These are phyloP conservation scores for Martes martes DNA, from an alignment of 2,113 vertebrate species.

Conservation along the genomic window DNA sequence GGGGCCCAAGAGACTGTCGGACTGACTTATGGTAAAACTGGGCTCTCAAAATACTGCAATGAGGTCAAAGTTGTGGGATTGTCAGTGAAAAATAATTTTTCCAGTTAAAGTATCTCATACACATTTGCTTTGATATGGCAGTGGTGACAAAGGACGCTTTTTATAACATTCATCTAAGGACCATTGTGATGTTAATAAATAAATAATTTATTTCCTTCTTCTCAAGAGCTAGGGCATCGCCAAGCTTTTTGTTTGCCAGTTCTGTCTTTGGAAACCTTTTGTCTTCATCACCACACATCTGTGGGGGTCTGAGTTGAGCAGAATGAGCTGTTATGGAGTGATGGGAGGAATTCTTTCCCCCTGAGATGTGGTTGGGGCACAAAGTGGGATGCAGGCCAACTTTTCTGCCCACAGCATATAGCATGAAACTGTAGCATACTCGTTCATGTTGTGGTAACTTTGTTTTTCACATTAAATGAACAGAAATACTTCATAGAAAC, in stretches of 20 bases:
- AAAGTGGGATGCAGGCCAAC: conserved; percentile 39
- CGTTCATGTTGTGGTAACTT: conserved; percentile 5
- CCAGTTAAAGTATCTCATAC: conserved; percentile 16
- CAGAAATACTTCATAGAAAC: conserved; percentile 35
- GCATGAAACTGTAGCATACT: background rate
- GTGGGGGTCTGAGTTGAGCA: conserved; percentile 10
- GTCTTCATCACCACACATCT: background rate
- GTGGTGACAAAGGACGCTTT: conserved; percentile 15
- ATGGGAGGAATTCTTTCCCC: conserved; percentile 46
- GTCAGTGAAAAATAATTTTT: conserved; percentile 47
- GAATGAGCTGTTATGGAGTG: conserved; percentile 27
- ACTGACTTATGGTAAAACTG: conserved; percentile 15
- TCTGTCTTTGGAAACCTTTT: conserved; percentile 50
- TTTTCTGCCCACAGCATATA: background rate
- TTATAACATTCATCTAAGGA: conserved; percentile 23
- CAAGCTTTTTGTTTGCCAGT: conserved; percentile 24
- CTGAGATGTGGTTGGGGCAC: conserved; percentile 34
- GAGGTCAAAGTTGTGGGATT: conserved; percentile 12
- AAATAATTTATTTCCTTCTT: conserved; percentile 44
- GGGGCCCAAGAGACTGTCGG: background rate
- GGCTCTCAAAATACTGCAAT: background rate
- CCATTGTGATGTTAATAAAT: conserved; percentile 55
- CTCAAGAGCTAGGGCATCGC: background rate
- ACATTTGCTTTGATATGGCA: background rate
- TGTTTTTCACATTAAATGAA: conserved; percentile 49